Base-by-base conservation (phyloP, 2,888 invertebrate genomes). In the Nowickia ferox region DNA sequence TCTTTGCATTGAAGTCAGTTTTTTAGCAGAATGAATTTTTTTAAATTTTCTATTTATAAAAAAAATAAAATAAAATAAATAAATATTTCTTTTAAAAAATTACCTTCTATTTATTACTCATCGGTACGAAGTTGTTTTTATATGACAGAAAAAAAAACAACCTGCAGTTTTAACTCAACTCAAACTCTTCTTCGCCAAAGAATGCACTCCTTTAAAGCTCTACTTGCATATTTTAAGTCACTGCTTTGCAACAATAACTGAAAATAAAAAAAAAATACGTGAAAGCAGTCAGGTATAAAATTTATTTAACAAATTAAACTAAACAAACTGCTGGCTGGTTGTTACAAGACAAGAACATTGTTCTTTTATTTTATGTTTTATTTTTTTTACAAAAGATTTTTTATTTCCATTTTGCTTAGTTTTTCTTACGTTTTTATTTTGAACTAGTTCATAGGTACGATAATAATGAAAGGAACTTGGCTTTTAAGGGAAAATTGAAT, bases 291-390 rank as follows among this genome's bases (percentile, higher is more conserved):
- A 66, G 11, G 80, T 72, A 80, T 72, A 53, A 76, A 84, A 80
- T 80, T 75, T 71, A 75, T 81, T 84, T 72, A 83, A 59, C 48
- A 77, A 83, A 80, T 80, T 81, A 72, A 77, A 81, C 65, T 44
- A 57, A 77, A 83, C 83, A 81, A 77, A 84, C 51, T 72, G 44
- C 71, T 79, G 57, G 19, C n/a, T 74, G 72, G 8, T 55, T 66
- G 51, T 66, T 76, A 77, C 81, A 81, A 76, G 76, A 76, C 72
- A 66, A 84, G 72, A 84, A 81, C 69, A 71, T 17, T 71, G 9
- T 46, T 77, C 48, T 61, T 11, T 42, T 55, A 30, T 30, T 4
- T 30, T 30, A 3, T 30, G 6, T 30, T 30, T 30, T 6, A 30
- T 30, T 30, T 30, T 30, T 6, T 30, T 6, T 0, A n/a, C n/a